Evolutionary conservation across 2,888 invertebrate genomes (phyloP), one percentile per base, ranked within the genome.

Genomic region (Formica aserva): DNA sequence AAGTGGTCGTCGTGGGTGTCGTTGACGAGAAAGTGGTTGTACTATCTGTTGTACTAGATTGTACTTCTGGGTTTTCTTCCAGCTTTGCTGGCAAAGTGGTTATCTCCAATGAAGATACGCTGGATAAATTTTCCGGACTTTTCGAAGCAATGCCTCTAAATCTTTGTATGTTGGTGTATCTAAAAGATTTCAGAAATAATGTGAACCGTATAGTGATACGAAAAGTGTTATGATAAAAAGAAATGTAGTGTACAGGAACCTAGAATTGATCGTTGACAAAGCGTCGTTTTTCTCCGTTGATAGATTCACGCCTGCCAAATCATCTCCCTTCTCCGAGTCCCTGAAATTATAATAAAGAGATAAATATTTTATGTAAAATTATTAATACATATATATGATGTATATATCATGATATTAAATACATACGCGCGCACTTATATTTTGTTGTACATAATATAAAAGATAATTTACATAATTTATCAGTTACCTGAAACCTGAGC

Each of bases 101-200:
- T 32, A 84, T 18, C 11, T 82, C 69, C 18, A n/a, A 15, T 71
- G 2, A 57, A 3, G 15, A 71, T 11, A 26, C 6, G 26, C 81
- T 66, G 6, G 69, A 69, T 18, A 22, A 57, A 1, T 62, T 69
- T 3, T 88, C 88, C 5, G 63, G 60, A 0, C 86, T 72, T 11
- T 82, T 89, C 11, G 84, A 78, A 0, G 93, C 94, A 5, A 94
- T 94, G 75, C 93, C 94, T 82, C 95, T 91, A 83, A 95, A 94
- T 52, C 95, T 93, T 75, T 94, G 94, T 18, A 95, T 91, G 69
- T 93, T 95, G 26, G 94, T 93, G 88, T 95, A 95, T 83, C 95
- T 95, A 62, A 13, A 71, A 60, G 13, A 69, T 9, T 62, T 1
- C 38, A 13, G 0, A n/a, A 13, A 65, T 1, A 32, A 26, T 4